Conservation (phyloP, 2,797 vertebrate species). For the Todus mexicanus region DNA sequence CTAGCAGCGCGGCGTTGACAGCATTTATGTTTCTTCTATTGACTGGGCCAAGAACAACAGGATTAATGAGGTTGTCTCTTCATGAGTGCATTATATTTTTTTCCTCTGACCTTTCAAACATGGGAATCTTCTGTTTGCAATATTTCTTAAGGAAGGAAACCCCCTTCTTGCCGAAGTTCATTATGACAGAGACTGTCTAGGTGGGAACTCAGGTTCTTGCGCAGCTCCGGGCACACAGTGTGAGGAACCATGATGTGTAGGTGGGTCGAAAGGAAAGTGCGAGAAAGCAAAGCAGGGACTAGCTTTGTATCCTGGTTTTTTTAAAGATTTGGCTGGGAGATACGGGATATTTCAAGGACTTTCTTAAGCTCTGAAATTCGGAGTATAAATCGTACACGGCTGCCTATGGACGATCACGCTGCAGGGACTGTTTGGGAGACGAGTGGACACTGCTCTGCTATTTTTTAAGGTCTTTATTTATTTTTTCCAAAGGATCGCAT, state of each 20-base stretch:
- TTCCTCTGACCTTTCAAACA: conserved; percentile 71
- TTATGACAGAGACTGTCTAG: not conserved
- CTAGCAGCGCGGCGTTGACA: conserved; percentile 69
- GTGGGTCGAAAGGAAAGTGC: not conserved
- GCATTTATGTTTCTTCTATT: conserved; percentile 75
- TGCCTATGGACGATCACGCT: not conserved
- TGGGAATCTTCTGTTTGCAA: conserved; percentile 64
- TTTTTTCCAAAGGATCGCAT: not conserved
- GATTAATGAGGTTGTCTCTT: conserved; percentile 71
- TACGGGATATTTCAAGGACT: not conserved
- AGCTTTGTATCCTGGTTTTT: not conserved
- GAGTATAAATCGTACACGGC: not conserved
- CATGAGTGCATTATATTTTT: conserved; percentile 72
- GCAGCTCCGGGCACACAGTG: not conserved
- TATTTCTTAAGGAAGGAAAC: conserved; percentile 50
- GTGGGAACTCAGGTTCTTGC: not conserved
- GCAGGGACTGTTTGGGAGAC: not conserved
- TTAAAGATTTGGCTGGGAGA: not conserved
- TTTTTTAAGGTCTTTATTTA: not conserved
- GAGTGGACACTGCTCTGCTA: not conserved
- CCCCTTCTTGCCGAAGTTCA: not conserved
- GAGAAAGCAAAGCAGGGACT: not conserved
- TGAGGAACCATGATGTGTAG: not conserved
- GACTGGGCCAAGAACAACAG: conserved; percentile 74
- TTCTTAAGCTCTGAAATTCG: not conserved